Evolutionary conservation across 2,888 invertebrate species (phyloP).

Genomic region (Xylota segnis): DNA sequence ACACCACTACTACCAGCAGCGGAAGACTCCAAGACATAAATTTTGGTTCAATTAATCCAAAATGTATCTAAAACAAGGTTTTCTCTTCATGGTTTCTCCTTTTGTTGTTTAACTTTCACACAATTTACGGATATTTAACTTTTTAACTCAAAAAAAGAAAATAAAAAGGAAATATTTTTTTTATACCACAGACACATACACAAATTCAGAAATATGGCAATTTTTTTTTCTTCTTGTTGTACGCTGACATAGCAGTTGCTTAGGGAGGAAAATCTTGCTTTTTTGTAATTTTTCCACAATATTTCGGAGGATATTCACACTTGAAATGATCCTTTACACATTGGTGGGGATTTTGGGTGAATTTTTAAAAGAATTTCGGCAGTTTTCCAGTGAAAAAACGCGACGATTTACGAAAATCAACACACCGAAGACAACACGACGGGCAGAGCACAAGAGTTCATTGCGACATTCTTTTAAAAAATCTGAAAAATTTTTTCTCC

Average conservation of each 20-base stretch:
- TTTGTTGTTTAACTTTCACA: neutral
- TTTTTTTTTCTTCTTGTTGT: neutral
- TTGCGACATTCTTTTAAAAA: slow-evolving; percentile 54
- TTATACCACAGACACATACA: slow-evolving; percentile 18
- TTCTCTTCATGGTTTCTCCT: neutral
- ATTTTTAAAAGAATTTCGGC: slow-evolving; percentile 5
- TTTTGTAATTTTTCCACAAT: slow-evolving; percentile 11
- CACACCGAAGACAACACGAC: slow-evolving; percentile 41
- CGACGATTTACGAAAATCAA: slow-evolving; percentile 36
- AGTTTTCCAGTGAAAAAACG: slow-evolving; percentile 39
- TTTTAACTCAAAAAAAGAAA: no score
- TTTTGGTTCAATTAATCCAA: neutral
- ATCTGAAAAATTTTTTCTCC: slow-evolving; percentile 10
- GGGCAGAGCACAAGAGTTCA: slow-evolving; percentile 37
- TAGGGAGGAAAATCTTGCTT: neutral
- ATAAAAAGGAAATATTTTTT: no score
- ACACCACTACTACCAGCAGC: slow-evolving; percentile 12
- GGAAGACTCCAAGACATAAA: neutral
- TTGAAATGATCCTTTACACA: neutral
- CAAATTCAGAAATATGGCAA: slow-evolving; percentile 31
- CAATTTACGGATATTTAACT: neutral
- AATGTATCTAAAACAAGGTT: neutral
- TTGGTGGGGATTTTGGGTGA: neutral
- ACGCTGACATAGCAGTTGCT: slow-evolving; percentile 11
- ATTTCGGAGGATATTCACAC: neutral